Conservation (phyloP, 1,140 invertebrate genomes). For the Macrobrachium nipponense region DNA sequence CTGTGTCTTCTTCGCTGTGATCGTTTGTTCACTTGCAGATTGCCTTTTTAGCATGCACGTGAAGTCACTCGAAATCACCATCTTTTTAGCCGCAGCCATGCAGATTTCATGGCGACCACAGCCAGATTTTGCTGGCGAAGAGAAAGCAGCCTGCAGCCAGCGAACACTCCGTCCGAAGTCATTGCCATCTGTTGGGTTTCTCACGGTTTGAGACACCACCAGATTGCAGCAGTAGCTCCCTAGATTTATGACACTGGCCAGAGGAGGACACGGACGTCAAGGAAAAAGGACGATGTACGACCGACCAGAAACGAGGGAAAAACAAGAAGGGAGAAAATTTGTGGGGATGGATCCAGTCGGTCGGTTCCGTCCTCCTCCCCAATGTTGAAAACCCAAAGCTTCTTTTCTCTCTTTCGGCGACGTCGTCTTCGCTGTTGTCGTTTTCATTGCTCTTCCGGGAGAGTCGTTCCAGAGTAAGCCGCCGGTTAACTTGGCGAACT, state of each 20-base stretch:
- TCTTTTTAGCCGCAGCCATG: no score
- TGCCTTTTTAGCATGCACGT: no score
- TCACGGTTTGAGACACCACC: background rate
- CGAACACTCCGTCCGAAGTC: background rate
- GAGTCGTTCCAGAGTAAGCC: no score
- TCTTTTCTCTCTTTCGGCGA: background rate
- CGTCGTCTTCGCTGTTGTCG: background rate
- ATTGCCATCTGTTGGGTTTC: constrained; percentile 6
- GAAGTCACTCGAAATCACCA: no score
- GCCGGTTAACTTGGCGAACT: no score
- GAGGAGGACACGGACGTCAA: background rate
- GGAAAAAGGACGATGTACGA: constrained; percentile 23
- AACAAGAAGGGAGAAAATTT: constrained; percentile 31
- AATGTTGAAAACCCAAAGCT: background rate
- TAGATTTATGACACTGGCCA: constrained; percentile 16
- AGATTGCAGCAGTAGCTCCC: constrained; percentile 15
- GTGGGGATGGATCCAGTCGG: constrained; percentile 13
- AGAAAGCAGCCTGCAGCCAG: no score
- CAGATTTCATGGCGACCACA: no score
- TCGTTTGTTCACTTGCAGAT: no score
- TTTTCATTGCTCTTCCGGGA: background rate
- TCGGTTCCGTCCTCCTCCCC: background rate
- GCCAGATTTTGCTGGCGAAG: no score
- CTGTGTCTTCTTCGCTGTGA: no score
- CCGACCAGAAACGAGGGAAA: constrained; percentile 23